Evolutionary conservation across 2,888 invertebrate species (phyloP).

Genomic region (Lasioglossum vierecki): DNA sequence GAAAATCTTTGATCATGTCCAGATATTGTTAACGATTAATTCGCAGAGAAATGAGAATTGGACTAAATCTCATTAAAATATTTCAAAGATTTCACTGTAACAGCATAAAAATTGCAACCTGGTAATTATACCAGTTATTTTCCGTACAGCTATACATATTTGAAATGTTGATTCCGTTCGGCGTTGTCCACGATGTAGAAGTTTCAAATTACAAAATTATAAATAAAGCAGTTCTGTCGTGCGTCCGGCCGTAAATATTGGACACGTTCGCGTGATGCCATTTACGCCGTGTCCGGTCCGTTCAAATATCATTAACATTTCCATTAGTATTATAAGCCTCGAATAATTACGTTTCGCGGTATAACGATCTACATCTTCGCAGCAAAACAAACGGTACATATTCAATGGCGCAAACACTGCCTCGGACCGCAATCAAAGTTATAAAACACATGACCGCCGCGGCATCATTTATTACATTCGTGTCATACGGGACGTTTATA

Average conservation of each 20-base stretch:
- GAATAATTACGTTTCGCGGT: background rate
- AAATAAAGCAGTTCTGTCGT: background rate
- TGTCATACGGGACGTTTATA: slow-evolving; percentile 42
- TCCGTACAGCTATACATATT: background rate
- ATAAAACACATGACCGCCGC: slow-evolving; percentile 31
- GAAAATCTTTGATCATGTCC: background rate
- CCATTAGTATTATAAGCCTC: background rate
- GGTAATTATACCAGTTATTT: background rate
- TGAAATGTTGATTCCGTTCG: background rate
- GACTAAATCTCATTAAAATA: background rate
- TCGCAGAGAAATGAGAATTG: background rate
- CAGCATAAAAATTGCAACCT: background rate
- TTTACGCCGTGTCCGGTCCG: background rate
- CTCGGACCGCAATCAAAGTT: slow-evolving; percentile 39
- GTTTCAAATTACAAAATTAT: background rate
- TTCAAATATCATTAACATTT: slow-evolving; percentile 9
- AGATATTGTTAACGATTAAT: background rate
- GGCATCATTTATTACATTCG: slow-evolving; percentile 50
- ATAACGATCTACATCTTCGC: background rate
- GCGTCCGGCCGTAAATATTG: background rate
- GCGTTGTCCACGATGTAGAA: background rate
- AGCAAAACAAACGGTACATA: background rate
- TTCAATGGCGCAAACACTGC: slow-evolving; percentile 8
- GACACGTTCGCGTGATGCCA: background rate
- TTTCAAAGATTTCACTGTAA: background rate